Conservation (phyloP, 2,888 invertebrate genomes). For the Philopedon plagiatum region DNA sequence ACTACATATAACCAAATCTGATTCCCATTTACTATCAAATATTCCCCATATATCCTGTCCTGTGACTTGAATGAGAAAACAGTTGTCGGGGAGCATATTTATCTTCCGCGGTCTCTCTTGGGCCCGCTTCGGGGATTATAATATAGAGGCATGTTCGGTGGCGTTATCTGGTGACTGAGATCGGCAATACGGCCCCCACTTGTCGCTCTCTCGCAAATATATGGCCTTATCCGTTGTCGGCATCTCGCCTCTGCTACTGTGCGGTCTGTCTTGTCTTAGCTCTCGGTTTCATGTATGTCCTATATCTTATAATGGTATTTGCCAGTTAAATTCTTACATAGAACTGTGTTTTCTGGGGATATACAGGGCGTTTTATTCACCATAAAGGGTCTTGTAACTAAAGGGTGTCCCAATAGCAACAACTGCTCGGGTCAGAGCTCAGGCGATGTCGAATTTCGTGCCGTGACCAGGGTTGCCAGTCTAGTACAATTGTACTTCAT, state of each 20-base stretch:
- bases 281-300: conserved; percentile 16
- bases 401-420: too few species aligned
- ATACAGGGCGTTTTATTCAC: too few species aligned
- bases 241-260: conserved; percentile 51
- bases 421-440: too few species aligned
- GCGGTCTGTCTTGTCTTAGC: conserved; percentile 43
- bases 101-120: conserved; percentile 44
- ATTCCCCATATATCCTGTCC: conserved; percentile 29
- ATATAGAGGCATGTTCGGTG: conserved; percentile 61
- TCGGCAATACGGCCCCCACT: conserved; percentile 64
- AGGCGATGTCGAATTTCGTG: too few species aligned
- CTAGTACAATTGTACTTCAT: too few species aligned
- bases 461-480: too few species aligned
- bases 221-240: conserved; percentile 57
- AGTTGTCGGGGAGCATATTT: conserved; percentile 45
- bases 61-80: conserved; percentile 46
- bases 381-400: too few species aligned
- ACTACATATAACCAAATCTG: not conserved
- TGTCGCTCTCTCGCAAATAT: conserved; percentile 62
- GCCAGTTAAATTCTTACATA: conserved; percentile 25
- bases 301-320: conserved; percentile 30
- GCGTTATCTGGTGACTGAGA: conserved; percentile 64
- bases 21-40: conserved; percentile 3
- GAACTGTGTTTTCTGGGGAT: not conserved
- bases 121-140: conserved; percentile 56